Percentiles rank a stretch among this genome's conserved stretches.
phyloP scores from a whole-genome alignment of 2,797 vertebrate species.

The Catostomus latipinnis region DNA sequence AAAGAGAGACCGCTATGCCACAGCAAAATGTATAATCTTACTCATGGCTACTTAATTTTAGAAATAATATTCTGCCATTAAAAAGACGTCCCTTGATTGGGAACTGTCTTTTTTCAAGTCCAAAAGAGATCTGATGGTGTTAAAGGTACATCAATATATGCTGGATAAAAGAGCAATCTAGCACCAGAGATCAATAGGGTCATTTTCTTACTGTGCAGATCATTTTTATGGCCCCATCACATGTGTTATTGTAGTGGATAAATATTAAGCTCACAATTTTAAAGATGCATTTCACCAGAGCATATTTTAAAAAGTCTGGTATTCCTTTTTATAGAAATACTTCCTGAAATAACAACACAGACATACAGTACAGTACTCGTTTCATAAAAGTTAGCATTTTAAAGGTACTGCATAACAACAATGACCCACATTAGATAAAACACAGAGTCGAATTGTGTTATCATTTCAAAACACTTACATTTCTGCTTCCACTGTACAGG shows the following conservation, averaged over 20 bases:
- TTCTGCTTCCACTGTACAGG: neutral
- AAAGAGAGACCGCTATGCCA: slow-evolving; percentile 40
- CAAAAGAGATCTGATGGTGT: slow-evolving; percentile 34
- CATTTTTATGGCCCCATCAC: neutral
- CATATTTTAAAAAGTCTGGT: too few relatives aligned
- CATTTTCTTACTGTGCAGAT: neutral
- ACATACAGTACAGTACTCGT: too few relatives aligned
- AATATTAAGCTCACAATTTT: too few relatives aligned
- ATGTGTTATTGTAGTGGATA: too few relatives aligned
- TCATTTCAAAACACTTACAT: neutral
- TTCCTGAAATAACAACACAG: too few relatives aligned
- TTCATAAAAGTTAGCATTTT: too few relatives aligned
- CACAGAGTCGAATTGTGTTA: neutral
- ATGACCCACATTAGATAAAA: too few relatives aligned
- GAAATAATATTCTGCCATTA: slow-evolving; percentile 37
- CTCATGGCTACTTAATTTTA: slow-evolving; percentile 32
- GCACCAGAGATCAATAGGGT: neutral
- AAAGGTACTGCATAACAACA: too few relatives aligned
- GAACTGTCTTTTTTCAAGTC: slow-evolving; percentile 50
- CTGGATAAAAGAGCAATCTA: neutral
- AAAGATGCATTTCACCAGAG: too few relatives aligned
- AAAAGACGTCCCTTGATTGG: slow-evolving; percentile 23
- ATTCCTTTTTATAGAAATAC: too few relatives aligned
- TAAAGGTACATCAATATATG: slow-evolving; percentile 41
- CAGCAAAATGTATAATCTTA: slow-evolving; percentile 45